These are phyloP conservation scores for Diorhabda sublineata DNA, from an alignment of 1,140 invertebrate species.

Conservation along the genomic window DNA sequence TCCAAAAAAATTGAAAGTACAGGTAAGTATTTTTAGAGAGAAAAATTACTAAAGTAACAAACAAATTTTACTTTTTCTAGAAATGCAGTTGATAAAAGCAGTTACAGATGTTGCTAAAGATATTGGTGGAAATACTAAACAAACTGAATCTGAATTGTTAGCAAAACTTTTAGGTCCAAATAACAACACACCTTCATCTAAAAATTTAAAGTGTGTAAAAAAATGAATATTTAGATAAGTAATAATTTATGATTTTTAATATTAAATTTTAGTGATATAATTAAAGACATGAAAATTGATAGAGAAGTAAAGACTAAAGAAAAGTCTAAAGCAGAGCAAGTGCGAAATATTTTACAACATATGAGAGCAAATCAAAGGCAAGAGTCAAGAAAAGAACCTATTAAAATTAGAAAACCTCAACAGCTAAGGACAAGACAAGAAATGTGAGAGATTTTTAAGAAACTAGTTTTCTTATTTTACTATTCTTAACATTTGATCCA, in stretches of 20 bases:
- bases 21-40: constrained; percentile 22
- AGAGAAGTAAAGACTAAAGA: constrained; percentile 45
- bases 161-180: constrained; percentile 54
- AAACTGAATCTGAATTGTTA: constrained; percentile 72
- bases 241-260: constrained; percentile 13
- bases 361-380: constrained; percentile 12
- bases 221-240: not conserved
- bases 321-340: constrained; percentile 38
- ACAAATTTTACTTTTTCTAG: not conserved
- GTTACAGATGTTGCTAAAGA: constrained; percentile 63
- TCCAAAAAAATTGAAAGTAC: constrained; percentile 25
- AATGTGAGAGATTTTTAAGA: not conserved
- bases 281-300: constrained; percentile 73
- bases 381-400: not conserved
- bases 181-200: not conserved
- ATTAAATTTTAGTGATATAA: constrained; percentile 56
- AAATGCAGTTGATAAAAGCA: constrained; percentile 52
- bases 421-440: constrained; percentile 1
- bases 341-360: constrained; percentile 33
- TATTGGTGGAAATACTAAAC: constrained; percentile 60
- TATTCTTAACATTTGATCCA: too few species aligned
- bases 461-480: too few species aligned
- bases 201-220: constrained; percentile 12
- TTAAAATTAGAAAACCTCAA: not conserved
- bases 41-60: not conserved